phyloP scores from a whole-genome alignment of 2,797 vertebrate species.

The Ptychobarbus kaznakovi region DNA sequence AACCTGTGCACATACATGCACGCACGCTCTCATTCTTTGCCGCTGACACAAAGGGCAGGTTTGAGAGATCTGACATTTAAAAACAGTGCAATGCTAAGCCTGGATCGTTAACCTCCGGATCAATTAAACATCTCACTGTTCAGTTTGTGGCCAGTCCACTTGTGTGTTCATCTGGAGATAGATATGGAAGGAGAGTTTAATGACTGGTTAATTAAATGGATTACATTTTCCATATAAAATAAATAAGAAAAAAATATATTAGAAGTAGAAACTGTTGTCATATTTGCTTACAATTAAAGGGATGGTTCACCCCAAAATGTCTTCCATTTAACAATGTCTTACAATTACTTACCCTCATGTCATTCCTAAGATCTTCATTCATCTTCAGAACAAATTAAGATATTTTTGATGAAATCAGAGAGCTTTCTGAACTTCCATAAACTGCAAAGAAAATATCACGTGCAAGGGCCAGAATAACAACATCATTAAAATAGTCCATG shows the following conservation, averaged over 20 bases:
- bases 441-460: not conserved
- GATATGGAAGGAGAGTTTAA: conserved; percentile 39
- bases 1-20: conserved; percentile 33
- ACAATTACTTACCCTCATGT: not conserved
- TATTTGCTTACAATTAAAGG: not conserved
- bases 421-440: not conserved
- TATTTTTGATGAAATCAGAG: not conserved
- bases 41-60: conserved; percentile 62
- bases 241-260: conserved; percentile 18
- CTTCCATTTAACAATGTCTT: not conserved
- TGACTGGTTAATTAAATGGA: not conserved
- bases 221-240: conserved; percentile 23
- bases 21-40: conserved; percentile 34
- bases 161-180: not conserved
- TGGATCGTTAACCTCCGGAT: conserved; percentile 60
- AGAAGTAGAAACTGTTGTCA: not conserved
- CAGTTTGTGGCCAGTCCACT: conserved; percentile 47
- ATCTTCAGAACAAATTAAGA: not conserved
- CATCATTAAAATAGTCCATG: not conserved
- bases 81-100: conserved; percentile 51
- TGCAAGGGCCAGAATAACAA: not conserved
- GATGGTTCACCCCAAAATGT: not conserved
- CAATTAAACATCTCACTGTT: conserved; percentile 48
- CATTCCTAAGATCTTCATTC: not conserved
- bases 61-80: conserved; percentile 65